Evolutionary conservation across 1,140 invertebrate genomes (phyloP).

Genomic region (Drosophila subobscura): DNA sequence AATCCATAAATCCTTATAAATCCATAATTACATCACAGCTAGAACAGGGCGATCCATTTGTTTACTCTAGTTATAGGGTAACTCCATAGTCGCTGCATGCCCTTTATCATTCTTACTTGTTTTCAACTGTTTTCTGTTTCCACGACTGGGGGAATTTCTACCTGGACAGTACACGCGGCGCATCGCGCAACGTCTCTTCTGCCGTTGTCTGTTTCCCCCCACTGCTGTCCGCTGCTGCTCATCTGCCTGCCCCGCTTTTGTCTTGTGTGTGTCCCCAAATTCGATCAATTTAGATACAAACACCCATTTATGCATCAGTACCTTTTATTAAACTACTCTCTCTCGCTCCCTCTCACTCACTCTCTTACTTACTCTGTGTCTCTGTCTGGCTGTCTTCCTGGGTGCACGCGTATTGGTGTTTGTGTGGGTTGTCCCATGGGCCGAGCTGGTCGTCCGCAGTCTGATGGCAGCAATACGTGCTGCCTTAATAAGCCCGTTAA

Average conservation of each 20-base stretch:
- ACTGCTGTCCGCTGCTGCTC: slow-evolving; percentile 21
- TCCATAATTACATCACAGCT: too few relatives aligned
- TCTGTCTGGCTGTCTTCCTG: neutral
- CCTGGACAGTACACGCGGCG: slow-evolving; percentile 49
- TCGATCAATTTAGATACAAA: slow-evolving; percentile 82
- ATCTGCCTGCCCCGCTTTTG: slow-evolving; percentile 37
- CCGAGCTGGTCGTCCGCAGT: too few relatives aligned
- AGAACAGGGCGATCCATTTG: too few relatives aligned
- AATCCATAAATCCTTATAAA: too few relatives aligned
- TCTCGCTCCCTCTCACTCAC: slow-evolving; percentile 2
- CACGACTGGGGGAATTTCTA: slow-evolving; percentile 69
- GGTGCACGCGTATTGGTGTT: slow-evolving; percentile 23
- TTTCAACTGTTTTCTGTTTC: slow-evolving; percentile 28
- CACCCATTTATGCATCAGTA: slow-evolving; percentile 82
- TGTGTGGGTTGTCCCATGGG: slow-evolving; percentile 50
- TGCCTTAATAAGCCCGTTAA: slow-evolving; percentile 81
- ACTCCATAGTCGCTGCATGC: neutral
- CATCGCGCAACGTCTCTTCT: neutral
- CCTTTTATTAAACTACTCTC: slow-evolving; percentile 79
- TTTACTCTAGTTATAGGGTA: neutral
- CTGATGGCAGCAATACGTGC: slow-evolving; percentile 56
- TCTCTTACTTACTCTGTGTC: neutral
- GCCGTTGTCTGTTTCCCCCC: slow-evolving; percentile 5
- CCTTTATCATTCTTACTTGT: slow-evolving; percentile 16
- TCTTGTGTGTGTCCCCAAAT: slow-evolving; percentile 78